phyloP scores from a whole-genome alignment of 2,888 invertebrate species.

The Aspidapion aeneum region DNA sequence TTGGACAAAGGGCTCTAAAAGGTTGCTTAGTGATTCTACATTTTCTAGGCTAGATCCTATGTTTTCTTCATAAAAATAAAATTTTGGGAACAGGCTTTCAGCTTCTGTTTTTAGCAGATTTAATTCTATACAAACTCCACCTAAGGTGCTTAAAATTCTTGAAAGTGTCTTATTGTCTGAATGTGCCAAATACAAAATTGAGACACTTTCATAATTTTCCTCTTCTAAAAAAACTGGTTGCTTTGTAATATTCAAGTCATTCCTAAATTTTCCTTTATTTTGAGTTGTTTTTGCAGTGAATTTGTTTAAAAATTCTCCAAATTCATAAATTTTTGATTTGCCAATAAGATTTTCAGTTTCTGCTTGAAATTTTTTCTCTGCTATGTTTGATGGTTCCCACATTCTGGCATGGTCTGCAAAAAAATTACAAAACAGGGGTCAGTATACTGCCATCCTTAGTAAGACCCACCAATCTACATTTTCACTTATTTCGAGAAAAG shows the following conservation, averaged over 20 bases:
- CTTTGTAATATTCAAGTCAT: constrained; percentile 30
- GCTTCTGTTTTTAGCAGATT: constrained; percentile 64
- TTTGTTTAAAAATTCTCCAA: constrained; percentile 52
- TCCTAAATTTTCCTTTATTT: constrained; percentile 41
- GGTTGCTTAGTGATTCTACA: constrained; percentile 48
- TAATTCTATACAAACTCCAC: constrained; percentile 76
- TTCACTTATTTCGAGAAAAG: background rate
- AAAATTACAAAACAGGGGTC: background rate
- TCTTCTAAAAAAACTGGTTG: constrained; percentile 34
- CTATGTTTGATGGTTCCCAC: constrained; percentile 41
- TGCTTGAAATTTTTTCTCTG: constrained; percentile 44
- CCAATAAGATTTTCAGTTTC: constrained; percentile 51
- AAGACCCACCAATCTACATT: background rate
- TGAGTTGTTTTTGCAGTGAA: constrained; percentile 41
- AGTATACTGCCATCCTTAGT: background rate
- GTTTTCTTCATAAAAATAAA: constrained; percentile 65
- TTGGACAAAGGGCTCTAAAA: constrained; percentile 59
- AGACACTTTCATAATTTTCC: constrained; percentile 54
- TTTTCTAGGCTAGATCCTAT: constrained; percentile 36
- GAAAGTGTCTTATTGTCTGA: constrained; percentile 81
- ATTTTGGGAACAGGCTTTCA: constrained; percentile 57
- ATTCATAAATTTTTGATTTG: constrained; percentile 52
- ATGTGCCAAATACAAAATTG: constrained; percentile 67
- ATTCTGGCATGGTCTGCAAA: constrained; percentile 32
- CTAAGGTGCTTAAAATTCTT: constrained; percentile 74